These are phyloP conservation scores for Eupithecia insigniata DNA, from an alignment of 2,888 invertebrate species.

Conservation along the genomic window DNA sequence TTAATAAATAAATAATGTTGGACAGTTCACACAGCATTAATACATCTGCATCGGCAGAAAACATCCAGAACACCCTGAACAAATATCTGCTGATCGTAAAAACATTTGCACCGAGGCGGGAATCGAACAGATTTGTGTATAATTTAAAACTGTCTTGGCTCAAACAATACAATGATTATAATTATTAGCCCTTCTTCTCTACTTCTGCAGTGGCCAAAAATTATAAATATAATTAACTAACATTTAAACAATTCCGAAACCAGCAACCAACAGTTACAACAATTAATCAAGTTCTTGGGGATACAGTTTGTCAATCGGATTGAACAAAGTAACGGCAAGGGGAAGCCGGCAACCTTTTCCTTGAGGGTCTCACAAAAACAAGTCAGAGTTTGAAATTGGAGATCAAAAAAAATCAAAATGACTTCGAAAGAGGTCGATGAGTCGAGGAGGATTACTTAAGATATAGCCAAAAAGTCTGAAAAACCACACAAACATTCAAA, in stretches of 20 bases:
- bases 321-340: not conserved
- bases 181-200: not conserved
- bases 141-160: too few relatives aligned
- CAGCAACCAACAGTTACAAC: not conserved
- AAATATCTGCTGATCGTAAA: too few relatives aligned
- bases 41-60: too few relatives aligned
- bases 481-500: slow-evolving; percentile 3
- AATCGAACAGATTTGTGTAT: too few relatives aligned
- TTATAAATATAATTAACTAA: not conserved
- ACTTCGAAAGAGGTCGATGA: not conserved
- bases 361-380: not conserved
- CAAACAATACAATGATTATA: not conserved
- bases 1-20: too few relatives aligned
- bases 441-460: too few relatives aligned
- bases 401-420: not conserved
- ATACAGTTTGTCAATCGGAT: not conserved
- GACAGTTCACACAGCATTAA: too few relatives aligned
- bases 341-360: not conserved
- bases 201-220: not conserved
- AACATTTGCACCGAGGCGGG: too few relatives aligned
- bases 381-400: not conserved
- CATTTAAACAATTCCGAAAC: too few relatives aligned
- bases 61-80: too few relatives aligned
- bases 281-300: not conserved
- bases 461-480: slow-evolving; percentile 16